These are phyloP conservation scores for Australoheros scitulus DNA, from an alignment of 2,113 vertebrate genomes.

Conservation along the genomic window DNA sequence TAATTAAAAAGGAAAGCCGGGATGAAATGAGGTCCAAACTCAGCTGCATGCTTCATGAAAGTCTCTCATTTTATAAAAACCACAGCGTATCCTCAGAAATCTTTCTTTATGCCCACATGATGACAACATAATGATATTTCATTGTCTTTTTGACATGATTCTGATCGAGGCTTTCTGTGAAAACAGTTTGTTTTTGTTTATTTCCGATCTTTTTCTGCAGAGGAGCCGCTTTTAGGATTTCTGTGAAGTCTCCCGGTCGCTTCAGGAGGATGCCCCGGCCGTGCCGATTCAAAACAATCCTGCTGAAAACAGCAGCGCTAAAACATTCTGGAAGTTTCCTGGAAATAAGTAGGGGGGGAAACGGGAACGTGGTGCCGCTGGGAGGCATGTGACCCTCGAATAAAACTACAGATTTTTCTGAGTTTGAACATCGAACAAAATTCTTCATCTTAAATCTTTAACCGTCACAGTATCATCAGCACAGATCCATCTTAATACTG, in stretches of 20 bases:
- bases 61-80: constrained; percentile 11
- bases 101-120: constrained; percentile 9
- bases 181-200: not conserved
- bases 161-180: not conserved
- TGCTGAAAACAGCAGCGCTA: not conserved
- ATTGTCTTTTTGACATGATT: not conserved
- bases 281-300: not conserved
- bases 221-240: no score
- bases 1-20: not conserved
- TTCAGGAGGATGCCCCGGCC: not conserved
- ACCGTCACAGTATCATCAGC: no score
- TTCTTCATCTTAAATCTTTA: no score
- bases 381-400: not conserved
- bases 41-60: not conserved
- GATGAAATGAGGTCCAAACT: not conserved
- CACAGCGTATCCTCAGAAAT: constrained; percentile 16
- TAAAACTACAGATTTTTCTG: not conserved
- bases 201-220: no score
- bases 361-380: not conserved
- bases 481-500: not conserved
- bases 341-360: accelerated
- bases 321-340: not conserved
- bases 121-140: constrained; percentile 11
- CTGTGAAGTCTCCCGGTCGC: not conserved
- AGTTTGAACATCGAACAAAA: no score